A percentile compares a stretch with the other conserved stretches of the same genome.
These are phyloP conservation scores for Uromys caudimaculatus DNA, from an alignment of 2,797 vertebrate genomes.

Conservation along the genomic window DNA sequence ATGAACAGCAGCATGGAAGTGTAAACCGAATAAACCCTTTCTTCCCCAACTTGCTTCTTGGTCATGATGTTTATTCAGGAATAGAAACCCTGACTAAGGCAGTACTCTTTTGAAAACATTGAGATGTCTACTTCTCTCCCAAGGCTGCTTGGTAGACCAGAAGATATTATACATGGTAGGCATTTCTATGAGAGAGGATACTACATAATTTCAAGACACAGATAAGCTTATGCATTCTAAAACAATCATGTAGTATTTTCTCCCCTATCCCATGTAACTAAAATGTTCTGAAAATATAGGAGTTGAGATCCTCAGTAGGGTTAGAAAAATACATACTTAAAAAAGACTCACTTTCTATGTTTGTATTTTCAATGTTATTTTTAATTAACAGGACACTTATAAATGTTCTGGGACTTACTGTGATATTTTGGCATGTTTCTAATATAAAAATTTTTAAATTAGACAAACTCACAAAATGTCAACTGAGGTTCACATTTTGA, in stretches of 20 bases:
- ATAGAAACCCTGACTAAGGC: too few species aligned
- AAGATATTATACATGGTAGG: neutral
- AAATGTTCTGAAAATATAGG: neutral
- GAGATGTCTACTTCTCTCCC: neutral
- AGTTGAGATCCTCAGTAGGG: neutral
- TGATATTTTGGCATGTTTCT: neutral
- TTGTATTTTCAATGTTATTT: neutral
- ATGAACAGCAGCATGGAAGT: too few species aligned
- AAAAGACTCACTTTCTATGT: neutral
- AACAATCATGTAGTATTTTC: neutral
- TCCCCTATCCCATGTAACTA: neutral
- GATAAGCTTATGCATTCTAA: neutral
- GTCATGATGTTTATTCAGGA: too few species aligned
- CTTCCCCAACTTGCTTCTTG: too few species aligned
- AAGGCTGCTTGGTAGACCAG: neutral
- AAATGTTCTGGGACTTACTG: neutral
- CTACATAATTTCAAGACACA: neutral
- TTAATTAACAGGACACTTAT: neutral
- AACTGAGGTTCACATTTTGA: neutral
- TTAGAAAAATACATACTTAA: neutral
- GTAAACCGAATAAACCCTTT: too few species aligned
- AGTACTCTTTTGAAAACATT: neutral
- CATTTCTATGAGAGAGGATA: neutral
- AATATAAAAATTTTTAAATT: neutral
- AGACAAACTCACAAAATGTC: neutral